These are phyloP conservation scores for Linyphia triangularis DNA, from an alignment of 2,888 invertebrate genomes.

Conservation along the genomic window DNA sequence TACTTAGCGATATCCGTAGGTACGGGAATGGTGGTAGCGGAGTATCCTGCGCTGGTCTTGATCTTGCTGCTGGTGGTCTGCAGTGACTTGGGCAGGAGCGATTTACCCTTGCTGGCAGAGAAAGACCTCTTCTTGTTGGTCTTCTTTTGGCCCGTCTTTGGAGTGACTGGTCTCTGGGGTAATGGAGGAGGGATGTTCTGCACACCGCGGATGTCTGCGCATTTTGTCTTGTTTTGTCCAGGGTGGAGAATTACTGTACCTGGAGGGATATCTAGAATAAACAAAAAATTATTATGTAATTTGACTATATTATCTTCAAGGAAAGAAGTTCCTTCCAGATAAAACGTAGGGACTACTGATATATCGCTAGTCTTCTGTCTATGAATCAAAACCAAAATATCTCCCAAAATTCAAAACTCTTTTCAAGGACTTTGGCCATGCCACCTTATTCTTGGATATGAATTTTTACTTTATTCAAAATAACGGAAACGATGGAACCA, in stretches of 20 bases:
- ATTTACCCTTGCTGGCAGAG: constrained; percentile 28
- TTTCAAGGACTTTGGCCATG: no score
- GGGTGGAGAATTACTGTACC: constrained; percentile 52
- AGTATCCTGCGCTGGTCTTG: background rate
- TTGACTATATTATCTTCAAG: no score
- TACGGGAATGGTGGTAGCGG: background rate
- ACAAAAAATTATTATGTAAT: no score
- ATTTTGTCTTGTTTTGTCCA: constrained; percentile 56
- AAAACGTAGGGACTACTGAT: no score
- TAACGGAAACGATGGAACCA: no score
- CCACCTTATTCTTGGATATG: no score
- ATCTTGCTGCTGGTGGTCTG: constrained; percentile 29
- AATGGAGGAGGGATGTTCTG: constrained; percentile 58
- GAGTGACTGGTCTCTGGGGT: constrained; percentile 15
- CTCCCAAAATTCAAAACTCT: no score
- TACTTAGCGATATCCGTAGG: constrained; percentile 2
- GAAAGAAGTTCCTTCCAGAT: no score
- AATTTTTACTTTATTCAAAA: no score
- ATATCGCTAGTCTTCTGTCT: no score
- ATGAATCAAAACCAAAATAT: no score
- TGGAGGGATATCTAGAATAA: constrained; percentile 48
- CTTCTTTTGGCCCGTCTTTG: constrained; percentile 29
- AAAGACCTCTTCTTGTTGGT: constrained; percentile 50
- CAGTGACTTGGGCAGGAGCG: constrained; percentile 51
- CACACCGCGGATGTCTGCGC: constrained; percentile 60